phyloP scores from a whole-genome alignment of 2,888 invertebrate species.

The Troides oblongomaculatus region DNA sequence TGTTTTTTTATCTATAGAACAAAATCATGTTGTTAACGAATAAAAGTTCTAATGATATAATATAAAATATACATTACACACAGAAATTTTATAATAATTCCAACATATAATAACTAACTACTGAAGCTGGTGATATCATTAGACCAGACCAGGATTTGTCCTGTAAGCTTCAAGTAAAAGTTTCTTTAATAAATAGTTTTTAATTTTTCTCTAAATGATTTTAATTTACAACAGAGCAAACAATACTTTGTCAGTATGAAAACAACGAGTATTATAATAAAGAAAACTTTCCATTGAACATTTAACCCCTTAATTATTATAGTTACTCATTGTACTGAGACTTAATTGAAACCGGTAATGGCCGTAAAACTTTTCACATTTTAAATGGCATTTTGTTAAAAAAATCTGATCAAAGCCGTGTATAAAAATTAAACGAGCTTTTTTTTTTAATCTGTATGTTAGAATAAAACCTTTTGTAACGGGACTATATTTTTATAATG shows the following conservation, averaged over 20 bases:
- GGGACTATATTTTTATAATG: neutral
- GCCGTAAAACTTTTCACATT: conserved; percentile 22
- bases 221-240: neutral
- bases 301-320: conserved; percentile 22
- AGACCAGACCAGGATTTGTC: no score
- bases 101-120: neutral
- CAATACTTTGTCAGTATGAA: neutral
- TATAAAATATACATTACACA: neutral
- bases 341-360: conserved; percentile 25
- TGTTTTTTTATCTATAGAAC: neutral
- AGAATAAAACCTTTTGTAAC: neutral
- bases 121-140: no score
- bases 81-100: neutral
- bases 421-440: neutral
- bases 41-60: neutral
- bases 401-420: neutral
- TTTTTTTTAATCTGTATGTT: neutral
- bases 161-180: neutral
- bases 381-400: conserved; percentile 12
- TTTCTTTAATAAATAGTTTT: neutral
- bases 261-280: neutral
- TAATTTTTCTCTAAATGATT: neutral
- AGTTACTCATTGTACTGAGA: conserved; percentile 21
- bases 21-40: neutral
- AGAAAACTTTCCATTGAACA: conserved; percentile 6